These are phyloP conservation scores for Orthosia gothica DNA, from an alignment of 2,888 invertebrate genomes.

Conservation along the genomic window DNA sequence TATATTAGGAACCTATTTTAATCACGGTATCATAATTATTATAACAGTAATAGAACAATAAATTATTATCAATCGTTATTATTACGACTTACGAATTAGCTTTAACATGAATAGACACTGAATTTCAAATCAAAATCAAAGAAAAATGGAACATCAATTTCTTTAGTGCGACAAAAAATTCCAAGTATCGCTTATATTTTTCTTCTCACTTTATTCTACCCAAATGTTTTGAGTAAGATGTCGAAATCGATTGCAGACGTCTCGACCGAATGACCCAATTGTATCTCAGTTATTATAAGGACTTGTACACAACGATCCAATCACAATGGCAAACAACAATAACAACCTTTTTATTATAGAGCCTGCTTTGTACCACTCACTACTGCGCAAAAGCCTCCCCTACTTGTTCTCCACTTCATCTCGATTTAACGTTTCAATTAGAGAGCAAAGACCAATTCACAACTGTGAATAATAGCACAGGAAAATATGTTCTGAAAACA, in stretches of 20 bases:
- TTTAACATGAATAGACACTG: too few relatives aligned
- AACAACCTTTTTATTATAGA: slow-evolving; percentile 15
- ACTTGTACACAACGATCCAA: slow-evolving; percentile 26
- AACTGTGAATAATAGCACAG: background rate
- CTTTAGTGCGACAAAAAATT: slow-evolving; percentile 1
- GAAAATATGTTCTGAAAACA: slow-evolving; percentile 14
- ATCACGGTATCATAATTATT: too few relatives aligned
- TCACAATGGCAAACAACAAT: slow-evolving; percentile 21
- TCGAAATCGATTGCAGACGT: slow-evolving; percentile 85
- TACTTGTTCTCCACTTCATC: background rate
- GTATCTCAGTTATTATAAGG: slow-evolving; percentile 69
- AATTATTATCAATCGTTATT: too few relatives aligned
- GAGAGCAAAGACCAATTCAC: background rate
- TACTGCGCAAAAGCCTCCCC: background rate
- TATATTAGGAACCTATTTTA: too few relatives aligned
- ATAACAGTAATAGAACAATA: too few relatives aligned
- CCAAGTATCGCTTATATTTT: slow-evolving; percentile 8
- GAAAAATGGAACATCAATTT: background rate
- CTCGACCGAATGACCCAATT: slow-evolving; percentile 87
- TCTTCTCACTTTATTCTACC: slow-evolving; percentile 45
- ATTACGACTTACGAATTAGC: too few relatives aligned
- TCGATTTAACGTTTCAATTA: background rate
- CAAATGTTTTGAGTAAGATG: slow-evolving; percentile 81
- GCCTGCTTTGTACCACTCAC: background rate
- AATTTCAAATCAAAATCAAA: background rate